Base-by-base conservation (phyloP, 2,113 vertebrate species). In the Microcebus griseorufus region DNA sequence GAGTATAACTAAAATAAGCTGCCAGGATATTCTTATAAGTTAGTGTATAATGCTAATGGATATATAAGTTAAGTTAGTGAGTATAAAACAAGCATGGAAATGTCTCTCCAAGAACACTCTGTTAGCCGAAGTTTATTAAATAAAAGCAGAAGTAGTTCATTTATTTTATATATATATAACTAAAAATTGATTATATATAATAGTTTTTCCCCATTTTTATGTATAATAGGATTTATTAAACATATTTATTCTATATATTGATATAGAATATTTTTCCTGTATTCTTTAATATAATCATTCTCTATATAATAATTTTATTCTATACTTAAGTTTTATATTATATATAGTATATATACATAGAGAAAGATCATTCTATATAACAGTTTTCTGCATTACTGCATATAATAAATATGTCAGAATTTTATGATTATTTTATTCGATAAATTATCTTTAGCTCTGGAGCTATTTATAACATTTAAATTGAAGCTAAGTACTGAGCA, bases 91-190 rank as follows among this genome's bases (percentile, higher is more conserved):
- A 65, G 18, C 5, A 4, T 95, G 83, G 48, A 37, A 80, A 2
- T 75, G 1, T 94, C 29, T 84, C 18, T 93, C 9, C 3, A 93
- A 85, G 23, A 84, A 51, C 17, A 69, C 10, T 72, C 9, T 80
- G 25, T 78, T 79, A 87, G 20, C 51, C 95, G 73, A 93, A 84
- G 32, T 70, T 95, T 84, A 93, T 80, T 70, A 79, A 82, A 65
- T 86, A 83, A 70, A 6, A 83, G 16, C 80, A 90, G 9, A 67
- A 95, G 6, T 73, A 93, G 23, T 65, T 96, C 25, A 48, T 65
- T 83, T 85, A n/a, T 11, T 53, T 92, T 90, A 86, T 67, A 51
- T 53, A 51, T 53, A 62, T 53, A 51, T 29, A 27, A 14, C 3
- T 13, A 5, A 75, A 37, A 32, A n/a, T 7, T 12, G 48, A 45